Conservation (phyloP, 2,797 vertebrate species). For the Notolepis coatsorum region DNA sequence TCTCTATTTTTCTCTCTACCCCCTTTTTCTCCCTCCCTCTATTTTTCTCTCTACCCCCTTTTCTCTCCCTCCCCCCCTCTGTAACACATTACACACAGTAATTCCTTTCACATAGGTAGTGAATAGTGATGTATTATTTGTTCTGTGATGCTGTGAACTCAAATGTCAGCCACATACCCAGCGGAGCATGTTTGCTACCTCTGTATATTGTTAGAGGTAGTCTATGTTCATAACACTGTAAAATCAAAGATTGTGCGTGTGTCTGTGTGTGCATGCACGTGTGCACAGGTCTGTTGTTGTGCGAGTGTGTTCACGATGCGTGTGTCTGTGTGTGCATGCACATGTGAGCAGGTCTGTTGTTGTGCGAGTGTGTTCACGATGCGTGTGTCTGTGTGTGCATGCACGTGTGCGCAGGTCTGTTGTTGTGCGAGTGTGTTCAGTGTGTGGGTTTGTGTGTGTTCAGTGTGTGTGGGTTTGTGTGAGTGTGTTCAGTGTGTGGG, state of each 20-base stretch:
- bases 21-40: background rate
- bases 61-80: constrained; percentile 7
- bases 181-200: constrained; percentile 64
- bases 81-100: constrained; percentile 47
- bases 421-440: no score
- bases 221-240: constrained; percentile 37
- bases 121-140: constrained; percentile 67
- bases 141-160: constrained; percentile 54
- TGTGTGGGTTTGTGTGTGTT: no score
- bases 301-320: constrained; percentile 13
- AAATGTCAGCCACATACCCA: constrained; percentile 57
- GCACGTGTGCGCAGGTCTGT: background rate
- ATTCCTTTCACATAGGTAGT: constrained; percentile 65
- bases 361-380: constrained; percentile 6
- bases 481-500: no score
- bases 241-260: constrained; percentile 37
- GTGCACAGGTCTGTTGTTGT: background rate
- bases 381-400: background rate
- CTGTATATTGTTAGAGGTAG: constrained; percentile 36
- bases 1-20: constrained; percentile 8
- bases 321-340: constrained; percentile 1
- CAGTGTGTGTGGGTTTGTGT: no score
- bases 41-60: constrained; percentile 27
- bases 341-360: background rate
- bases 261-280: background rate